These are phyloP conservation scores for Darevskia mixta DNA, from an alignment of 2,797 vertebrate genomes.

Conservation along the genomic window DNA sequence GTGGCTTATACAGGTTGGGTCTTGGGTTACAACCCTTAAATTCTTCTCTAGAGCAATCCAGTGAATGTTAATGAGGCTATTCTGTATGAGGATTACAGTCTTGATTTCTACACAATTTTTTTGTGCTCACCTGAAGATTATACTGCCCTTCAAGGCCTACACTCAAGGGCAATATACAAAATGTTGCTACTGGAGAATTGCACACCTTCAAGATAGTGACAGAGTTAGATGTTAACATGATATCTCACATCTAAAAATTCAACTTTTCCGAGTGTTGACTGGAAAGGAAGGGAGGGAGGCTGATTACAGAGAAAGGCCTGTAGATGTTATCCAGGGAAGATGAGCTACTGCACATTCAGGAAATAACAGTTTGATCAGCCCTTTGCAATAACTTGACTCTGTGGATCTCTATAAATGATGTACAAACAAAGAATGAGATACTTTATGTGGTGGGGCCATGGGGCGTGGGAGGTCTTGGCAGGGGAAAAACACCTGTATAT, in stretches of 20 bases:
- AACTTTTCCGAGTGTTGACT: neutral
- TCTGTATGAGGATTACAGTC: neutral
- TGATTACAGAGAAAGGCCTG: neutral
- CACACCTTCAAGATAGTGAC: conserved; percentile 2
- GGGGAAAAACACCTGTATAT: conserved; percentile 76
- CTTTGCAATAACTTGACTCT: conserved; percentile 76
- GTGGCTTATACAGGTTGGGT: neutral
- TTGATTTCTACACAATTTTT: neutral
- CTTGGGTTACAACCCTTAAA: neutral
- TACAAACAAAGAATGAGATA: conserved; percentile 71
- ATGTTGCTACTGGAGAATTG: neutral
- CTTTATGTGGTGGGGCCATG: neutral
- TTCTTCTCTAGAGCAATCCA: neutral
- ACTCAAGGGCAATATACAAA: neutral
- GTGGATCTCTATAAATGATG: conserved; percentile 68
- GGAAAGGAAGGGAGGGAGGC: neutral
- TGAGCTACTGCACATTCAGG: conserved; percentile 48
- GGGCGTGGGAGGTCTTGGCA: too few species aligned
- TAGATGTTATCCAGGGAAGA: conserved; percentile 33
- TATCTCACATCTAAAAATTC: conserved; percentile 7
- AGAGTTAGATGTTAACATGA: neutral
- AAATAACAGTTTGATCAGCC: conserved; percentile 61
- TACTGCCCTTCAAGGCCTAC: neutral
- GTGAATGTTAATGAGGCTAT: neutral
- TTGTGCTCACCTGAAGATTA: conserved; percentile 4